A percentile compares a stretch with the other conserved stretches of the same genome.
Conservation (phyloP, 2,888 invertebrate species). For the Mesorhabditis spiculigera region DNA sequence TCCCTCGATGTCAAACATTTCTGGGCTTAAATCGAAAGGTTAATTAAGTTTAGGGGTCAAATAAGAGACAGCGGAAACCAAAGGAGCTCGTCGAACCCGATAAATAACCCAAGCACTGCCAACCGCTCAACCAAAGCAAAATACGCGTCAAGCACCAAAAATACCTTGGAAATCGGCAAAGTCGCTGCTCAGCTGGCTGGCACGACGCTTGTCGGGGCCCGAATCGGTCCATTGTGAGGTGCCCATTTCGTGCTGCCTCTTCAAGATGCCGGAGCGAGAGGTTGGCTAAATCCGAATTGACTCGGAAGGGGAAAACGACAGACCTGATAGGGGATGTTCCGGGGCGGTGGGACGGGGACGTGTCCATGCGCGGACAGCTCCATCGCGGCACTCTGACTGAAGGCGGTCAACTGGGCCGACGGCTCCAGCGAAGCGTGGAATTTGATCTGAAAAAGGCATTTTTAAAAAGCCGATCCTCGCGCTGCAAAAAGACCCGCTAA, state of each 20-base stretch:
- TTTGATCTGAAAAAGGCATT: slow-evolving; percentile 66
- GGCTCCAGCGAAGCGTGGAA: slow-evolving; percentile 90
- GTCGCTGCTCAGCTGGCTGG: neutral
- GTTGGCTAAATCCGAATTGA: neutral
- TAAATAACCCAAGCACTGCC: no score
- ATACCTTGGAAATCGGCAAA: neutral
- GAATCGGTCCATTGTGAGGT: neutral
- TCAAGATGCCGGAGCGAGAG: neutral
- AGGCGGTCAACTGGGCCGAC: slow-evolving; percentile 38
- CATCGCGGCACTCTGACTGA: neutral
- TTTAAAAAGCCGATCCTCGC: neutral
- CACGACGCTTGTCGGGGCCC: neutral
- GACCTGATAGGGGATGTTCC: no score
- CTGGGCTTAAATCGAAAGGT: no score
- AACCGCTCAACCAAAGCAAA: no score
- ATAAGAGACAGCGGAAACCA: no score
- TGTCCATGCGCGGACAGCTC: no score
- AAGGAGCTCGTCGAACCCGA: no score
- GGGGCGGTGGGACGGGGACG: no score
- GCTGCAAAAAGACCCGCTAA: neutral
- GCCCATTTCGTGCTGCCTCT: neutral
- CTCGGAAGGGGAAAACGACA: neutral
- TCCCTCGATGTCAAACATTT: neutral
- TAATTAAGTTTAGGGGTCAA: no score
- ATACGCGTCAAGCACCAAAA: neutral